A percentile compares a stretch with the other conserved stretches of the same genome.
These are phyloP conservation scores for Lepilemur septentrionalis DNA, from an alignment of 2,797 vertebrate genomes.

Conservation along the genomic window DNA sequence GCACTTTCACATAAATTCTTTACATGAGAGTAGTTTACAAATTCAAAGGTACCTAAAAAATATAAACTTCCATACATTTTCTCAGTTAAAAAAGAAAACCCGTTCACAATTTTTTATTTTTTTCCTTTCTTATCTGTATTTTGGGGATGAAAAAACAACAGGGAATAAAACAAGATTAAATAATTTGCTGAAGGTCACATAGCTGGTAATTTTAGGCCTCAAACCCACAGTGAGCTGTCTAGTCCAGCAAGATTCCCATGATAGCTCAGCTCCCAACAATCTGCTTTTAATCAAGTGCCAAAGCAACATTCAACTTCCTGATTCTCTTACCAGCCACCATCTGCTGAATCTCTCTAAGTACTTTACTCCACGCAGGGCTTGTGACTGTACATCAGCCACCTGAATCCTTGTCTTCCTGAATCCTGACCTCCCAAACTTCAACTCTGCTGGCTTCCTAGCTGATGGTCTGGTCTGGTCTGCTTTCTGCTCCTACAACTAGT, in stretches of 20 bases:
- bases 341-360: background rate
- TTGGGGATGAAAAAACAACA: slow-evolving; percentile 17
- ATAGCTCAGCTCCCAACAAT: slow-evolving; percentile 31
- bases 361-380: background rate
- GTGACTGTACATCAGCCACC: background rate
- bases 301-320: background rate
- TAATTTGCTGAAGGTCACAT: slow-evolving; percentile 44
- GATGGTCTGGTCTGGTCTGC: background rate
- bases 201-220: background rate
- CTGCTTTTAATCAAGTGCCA: slow-evolving; percentile 55
- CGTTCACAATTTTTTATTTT: slow-evolving; percentile 6
- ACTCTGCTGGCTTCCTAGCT: background rate
- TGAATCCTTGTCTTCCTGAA: background rate
- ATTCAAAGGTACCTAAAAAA: background rate
- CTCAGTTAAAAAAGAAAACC: background rate
- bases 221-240: background rate
- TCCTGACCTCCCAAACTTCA: background rate
- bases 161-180: background rate
- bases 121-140: background rate
- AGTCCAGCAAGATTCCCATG: slow-evolving; percentile 43
- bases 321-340: background rate
- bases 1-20: background rate
- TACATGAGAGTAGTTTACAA: background rate
- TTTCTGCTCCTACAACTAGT: background rate
- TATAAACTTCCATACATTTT: background rate